Percentiles rank a stretch among this genome's conserved stretches.
phyloP scores from a whole-genome alignment of 2,113 vertebrate genomes.

The Cyprinus carpio region DNA sequence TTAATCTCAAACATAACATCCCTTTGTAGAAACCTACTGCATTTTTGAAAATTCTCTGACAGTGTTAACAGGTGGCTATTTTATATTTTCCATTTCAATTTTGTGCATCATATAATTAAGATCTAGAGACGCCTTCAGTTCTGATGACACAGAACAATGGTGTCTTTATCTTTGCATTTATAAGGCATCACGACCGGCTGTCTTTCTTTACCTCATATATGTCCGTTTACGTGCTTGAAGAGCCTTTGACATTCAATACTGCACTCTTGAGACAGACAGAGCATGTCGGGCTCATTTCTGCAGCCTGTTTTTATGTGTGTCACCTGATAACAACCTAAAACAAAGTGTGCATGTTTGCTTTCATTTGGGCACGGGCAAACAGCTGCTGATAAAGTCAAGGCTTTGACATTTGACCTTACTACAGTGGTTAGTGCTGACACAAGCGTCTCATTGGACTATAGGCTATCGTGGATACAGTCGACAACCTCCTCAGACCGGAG shows the following conservation, averaged over 20 bases:
- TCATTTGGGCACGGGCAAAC: conserved; percentile 14
- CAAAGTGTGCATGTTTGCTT: conserved; percentile 47
- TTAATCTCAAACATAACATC: too few species aligned
- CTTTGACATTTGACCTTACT: conserved; percentile 38
- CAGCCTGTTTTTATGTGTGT: conserved; percentile 28
- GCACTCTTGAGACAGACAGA: conserved; percentile 23
- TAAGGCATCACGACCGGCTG: not conserved
- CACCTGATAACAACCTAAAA: conserved; percentile 37
- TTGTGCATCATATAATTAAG: not conserved
- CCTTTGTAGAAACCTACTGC: too few species aligned
- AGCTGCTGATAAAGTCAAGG: conserved; percentile 24
- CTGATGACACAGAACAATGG: not conserved
- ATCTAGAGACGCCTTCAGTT: not conserved
- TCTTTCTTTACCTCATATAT: conserved; percentile 28
- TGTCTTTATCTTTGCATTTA: conserved; percentile 22
- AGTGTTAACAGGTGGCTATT: not conserved
- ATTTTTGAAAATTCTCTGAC: not conserved
- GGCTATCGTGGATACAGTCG: conserved; percentile 98
- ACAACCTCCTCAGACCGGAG: conserved; percentile 95
- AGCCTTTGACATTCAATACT: conserved; percentile 29
- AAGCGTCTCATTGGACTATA: conserved; percentile 62
- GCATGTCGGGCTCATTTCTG: conserved; percentile 38
- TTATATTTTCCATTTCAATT: not conserved
- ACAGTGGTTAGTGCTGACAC: conserved; percentile 36
- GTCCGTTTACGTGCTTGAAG: not conserved